Evolutionary conservation across 2,888 invertebrate genomes (phyloP), one percentile per base, ranked within the genome.

Genomic region (Thelaira solivaga): DNA sequence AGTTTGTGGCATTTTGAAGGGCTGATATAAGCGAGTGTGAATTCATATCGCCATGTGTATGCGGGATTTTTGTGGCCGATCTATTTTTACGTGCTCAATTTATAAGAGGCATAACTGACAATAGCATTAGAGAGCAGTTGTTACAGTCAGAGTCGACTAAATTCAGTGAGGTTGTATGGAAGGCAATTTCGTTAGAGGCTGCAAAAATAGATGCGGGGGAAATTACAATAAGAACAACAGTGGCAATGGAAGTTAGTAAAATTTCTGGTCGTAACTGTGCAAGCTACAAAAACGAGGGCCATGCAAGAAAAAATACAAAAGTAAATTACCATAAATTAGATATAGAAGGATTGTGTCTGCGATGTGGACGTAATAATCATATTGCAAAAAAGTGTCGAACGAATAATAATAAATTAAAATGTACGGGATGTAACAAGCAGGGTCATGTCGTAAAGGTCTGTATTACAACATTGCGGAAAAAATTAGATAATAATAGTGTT

Each of bases 1-100:
- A 41, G 39, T 47, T 11, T 45, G 24, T 47, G 3, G 45, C 45
- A 6, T 4, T 16, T 0, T 7, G 62, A 10, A 41, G 62, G 8
- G 11, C 24, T 5, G 39, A 57, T 6, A 29, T 47, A 4, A 41
- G 4, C 4, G 55, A 55, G 2, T 76, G 69, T 13, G 65, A 57
- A 29, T 71, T 76, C 26, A 10, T 45, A 2, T 51, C 29, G 1
- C 6, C 22, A 1, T 65, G 34, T 2, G 5, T 26, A 13, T 72
- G 72, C 13, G 39, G 34, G 20, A 55, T 18, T 5, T 57, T 65
- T 31, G 64, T 8, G 29, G 53, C 4, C 3, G 43, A 67, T 22
- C 43, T 69, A 7, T 72, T 72, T 57, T 49, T 77, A 16, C 45
- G 71, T 4, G 55, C 57, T 1, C 69, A 77, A 20, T 65, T 78